Conservation (phyloP, 1,140 invertebrate species). For the Rhagoletis pomonella region DNA sequence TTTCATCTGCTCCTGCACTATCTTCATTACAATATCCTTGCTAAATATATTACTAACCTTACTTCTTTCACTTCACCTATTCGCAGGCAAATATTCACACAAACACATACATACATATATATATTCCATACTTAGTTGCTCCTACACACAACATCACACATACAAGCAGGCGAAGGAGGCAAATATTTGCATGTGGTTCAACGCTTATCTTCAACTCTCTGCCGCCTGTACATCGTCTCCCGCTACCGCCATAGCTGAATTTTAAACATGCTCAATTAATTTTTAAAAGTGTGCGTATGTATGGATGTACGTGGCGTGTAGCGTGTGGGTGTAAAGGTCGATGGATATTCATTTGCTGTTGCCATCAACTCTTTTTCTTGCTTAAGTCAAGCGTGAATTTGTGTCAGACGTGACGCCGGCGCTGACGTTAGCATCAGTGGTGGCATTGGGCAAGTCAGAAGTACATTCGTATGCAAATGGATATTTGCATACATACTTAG, state of each 20-base stretch:
- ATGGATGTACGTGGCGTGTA: background rate
- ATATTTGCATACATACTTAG: background rate
- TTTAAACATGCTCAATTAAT: slow-evolving; percentile 50
- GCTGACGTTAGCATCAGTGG: background rate
- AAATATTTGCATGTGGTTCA: slow-evolving; percentile 30
- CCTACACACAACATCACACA: background rate
- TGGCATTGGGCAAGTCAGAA: slow-evolving; percentile 18
- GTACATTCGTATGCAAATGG: slow-evolving; percentile 17
- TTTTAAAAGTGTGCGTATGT: slow-evolving; percentile 5
- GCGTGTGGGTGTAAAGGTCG: slow-evolving; percentile 18
- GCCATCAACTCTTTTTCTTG: background rate
- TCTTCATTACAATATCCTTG: background rate
- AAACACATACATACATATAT: background rate
- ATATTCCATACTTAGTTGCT: too few species aligned
- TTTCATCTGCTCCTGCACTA: background rate
- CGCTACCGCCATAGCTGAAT: slow-evolving; percentile 2
- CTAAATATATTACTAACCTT: background rate
- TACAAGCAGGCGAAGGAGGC: background rate
- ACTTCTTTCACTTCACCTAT: too few species aligned
- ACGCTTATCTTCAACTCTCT: background rate
- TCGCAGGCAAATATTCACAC: background rate
- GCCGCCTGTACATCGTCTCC: background rate
- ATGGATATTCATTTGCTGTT: slow-evolving; percentile 29
- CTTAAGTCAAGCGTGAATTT: slow-evolving; percentile 42
- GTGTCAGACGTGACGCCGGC: slow-evolving; percentile 29